A percentile compares a stretch with the other conserved stretches of the same genome.
These are phyloP conservation scores for Tonatia bakeri DNA, from an alignment of 2,113 vertebrate species.

Conservation along the genomic window DNA sequence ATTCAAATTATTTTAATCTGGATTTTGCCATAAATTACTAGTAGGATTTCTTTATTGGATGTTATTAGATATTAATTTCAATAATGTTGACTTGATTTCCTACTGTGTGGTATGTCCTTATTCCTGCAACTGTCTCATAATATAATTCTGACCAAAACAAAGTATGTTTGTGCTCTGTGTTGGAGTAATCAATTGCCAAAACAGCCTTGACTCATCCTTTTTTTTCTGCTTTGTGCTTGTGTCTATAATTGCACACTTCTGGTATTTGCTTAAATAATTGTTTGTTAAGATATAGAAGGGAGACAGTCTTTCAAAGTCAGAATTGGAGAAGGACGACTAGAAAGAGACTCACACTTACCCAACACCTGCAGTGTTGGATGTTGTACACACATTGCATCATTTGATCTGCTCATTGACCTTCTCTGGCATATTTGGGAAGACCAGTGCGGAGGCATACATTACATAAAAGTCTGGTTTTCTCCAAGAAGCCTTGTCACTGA, in stretches of 20 bases:
- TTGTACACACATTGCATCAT: neutral
- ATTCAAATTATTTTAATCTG: neutral
- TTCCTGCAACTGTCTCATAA: neutral
- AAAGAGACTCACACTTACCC: neutral
- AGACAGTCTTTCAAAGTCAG: neutral
- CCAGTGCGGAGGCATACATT: neutral
- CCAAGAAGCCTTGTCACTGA: neutral
- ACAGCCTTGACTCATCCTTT: neutral
- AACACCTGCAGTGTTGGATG: too few relatives aligned
- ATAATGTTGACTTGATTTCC: neutral
- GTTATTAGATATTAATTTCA: neutral
- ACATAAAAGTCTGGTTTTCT: neutral
- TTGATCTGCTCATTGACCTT: neutral
- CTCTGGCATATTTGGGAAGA: neutral
- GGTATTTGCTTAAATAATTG: neutral
- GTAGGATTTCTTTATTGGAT: neutral
- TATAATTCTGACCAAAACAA: neutral
- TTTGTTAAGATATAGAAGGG: neutral
- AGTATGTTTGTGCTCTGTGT: neutral
- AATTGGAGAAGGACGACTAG: neutral
- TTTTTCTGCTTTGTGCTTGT: neutral
- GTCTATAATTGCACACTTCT: neutral
- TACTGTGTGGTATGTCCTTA: neutral
- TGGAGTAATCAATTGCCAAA: neutral
- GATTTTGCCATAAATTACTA: neutral